A percentile compares a stretch with the other conserved stretches of the same genome.
phyloP scores from a whole-genome alignment of 1,140 invertebrate genomes.

The Sitobion miscanthi region DNA sequence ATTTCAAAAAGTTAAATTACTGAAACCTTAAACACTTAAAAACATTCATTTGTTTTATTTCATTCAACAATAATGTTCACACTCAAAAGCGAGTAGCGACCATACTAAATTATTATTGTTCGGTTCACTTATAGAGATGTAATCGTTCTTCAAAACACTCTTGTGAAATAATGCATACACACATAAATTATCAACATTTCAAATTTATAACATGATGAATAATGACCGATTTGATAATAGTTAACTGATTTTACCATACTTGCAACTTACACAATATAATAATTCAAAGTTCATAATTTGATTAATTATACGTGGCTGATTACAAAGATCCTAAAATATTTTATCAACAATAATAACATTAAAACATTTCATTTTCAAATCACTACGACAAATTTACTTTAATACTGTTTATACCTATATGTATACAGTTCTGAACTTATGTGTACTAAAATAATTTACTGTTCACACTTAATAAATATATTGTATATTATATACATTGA shows the following conservation, averaged over 20 bases:
- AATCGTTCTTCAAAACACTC: neutral
- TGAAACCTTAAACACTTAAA: neutral
- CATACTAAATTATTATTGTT: neutral
- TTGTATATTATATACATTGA: neutral
- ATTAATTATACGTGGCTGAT: too few species aligned
- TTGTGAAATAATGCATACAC: neutral
- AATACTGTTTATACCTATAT: too few species aligned
- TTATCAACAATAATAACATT: neutral
- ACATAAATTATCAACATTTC: neutral
- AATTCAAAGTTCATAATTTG: too few species aligned
- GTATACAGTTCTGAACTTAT: too few species aligned
- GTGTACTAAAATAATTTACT: too few species aligned
- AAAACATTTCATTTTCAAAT: too few species aligned
- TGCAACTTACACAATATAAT: too few species aligned
- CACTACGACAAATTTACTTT: too few species aligned
- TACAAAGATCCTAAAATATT: neutral
- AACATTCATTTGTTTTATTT: neutral
- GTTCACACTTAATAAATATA: too few species aligned
- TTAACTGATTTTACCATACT: neutral
- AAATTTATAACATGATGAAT: neutral
- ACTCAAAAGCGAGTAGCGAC: neutral
- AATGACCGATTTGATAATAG: neutral
- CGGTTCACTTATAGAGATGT: neutral
- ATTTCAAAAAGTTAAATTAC: neutral
- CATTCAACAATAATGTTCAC: neutral